Conservation (phyloP, 2,888 invertebrate species). For the Ophion slaviceki region DNA sequence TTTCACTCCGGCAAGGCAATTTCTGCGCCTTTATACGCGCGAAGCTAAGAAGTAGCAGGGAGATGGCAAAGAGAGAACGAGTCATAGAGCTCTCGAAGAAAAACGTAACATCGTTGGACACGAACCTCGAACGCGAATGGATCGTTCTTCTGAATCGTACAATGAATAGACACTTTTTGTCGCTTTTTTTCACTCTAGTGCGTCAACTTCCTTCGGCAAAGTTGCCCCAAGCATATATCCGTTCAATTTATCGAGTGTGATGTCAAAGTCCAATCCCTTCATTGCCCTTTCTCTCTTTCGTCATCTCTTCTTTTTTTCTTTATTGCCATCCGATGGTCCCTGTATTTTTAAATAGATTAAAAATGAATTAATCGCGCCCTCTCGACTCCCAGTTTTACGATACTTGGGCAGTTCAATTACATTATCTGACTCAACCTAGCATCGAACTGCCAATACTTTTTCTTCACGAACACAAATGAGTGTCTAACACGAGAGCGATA, state of each 20-base stretch:
- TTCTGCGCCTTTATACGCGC: conserved; percentile 71
- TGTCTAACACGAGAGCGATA: neutral
- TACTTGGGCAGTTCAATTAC: too few species aligned
- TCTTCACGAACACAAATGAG: neutral
- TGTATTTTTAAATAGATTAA: neutral
- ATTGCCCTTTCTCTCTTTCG: conserved; percentile 25
- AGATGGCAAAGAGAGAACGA: conserved; percentile 68
- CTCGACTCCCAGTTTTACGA: too few species aligned
- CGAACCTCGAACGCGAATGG: conserved; percentile 33
- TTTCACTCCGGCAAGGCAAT: conserved; percentile 72
- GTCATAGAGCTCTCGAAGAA: conserved; percentile 50
- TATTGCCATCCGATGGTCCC: neutral
- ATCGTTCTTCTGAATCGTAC: conserved; percentile 67
- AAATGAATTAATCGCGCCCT: too few species aligned
- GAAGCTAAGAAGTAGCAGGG: conserved; percentile 56
- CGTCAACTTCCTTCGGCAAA: conserved; percentile 68
- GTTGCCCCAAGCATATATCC: conserved; percentile 39
- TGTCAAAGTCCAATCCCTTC: conserved; percentile 11
- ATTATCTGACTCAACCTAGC: neutral
- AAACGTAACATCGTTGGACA: conserved; percentile 21
- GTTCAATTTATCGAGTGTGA: conserved; percentile 44
- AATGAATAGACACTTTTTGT: conserved; percentile 76
- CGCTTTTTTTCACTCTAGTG: conserved; percentile 40
- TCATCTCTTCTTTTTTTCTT: neutral
- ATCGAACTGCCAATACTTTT: neutral